These are phyloP conservation scores for Pycnonotus jocosus DNA, from an alignment of 2,113 vertebrate species.

Conservation along the genomic window DNA sequence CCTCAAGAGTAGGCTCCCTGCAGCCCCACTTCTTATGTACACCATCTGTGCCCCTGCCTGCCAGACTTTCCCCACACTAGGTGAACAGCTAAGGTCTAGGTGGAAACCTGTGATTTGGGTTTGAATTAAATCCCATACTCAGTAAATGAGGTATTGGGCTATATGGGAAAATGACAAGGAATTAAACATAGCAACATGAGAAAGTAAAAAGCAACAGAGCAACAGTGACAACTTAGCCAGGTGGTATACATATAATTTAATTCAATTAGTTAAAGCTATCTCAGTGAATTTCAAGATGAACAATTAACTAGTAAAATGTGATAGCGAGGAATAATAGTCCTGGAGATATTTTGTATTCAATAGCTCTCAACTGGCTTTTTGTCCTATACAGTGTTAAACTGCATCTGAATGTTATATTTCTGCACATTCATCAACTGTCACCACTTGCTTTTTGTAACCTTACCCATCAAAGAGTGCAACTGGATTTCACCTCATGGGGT, in stretches of 20 bases:
- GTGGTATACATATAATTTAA: neutral
- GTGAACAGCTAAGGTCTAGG: neutral
- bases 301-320: neutral
- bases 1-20: neutral
- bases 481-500: neutral
- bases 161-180: neutral
- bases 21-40: neutral
- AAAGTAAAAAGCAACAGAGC: neutral
- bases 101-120: neutral
- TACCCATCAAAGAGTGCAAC: neutral
- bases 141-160: neutral
- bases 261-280: neutral
- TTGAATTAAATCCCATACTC: neutral
- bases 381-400: neutral
- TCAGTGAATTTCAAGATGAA: neutral
- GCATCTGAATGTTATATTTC: neutral
- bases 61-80: rapidly evolving
- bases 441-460: neutral
- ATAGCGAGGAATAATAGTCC: neutral
- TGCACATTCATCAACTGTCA: neutral
- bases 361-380: neutral
- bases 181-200: neutral
- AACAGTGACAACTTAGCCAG: neutral
- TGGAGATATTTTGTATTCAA: neutral
- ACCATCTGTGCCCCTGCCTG: neutral